Evolutionary conservation across 2,797 vertebrate genomes (phyloP).

Genomic region (Oreortyx pictus): DNA sequence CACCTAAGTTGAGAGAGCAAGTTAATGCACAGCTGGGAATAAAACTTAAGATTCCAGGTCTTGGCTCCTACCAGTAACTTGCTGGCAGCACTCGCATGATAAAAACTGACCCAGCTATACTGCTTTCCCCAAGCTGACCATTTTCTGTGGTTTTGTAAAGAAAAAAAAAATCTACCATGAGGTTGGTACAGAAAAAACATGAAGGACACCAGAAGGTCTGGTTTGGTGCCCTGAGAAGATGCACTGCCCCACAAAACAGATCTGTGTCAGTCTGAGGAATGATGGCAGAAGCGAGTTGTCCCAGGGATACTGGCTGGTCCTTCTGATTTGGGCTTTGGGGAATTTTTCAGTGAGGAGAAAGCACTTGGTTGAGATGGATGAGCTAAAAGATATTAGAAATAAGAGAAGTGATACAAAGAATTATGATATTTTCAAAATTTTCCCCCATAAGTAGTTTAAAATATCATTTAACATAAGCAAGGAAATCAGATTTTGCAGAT

Average conservation of each 20-base stretch:
- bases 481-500: conserved; percentile 28
- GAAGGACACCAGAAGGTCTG: neutral
- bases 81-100: rapidly evolving
- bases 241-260: neutral
- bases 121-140: neutral
- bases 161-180: neutral
- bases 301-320: neutral
- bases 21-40: neutral
- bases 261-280: neutral
- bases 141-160: neutral
- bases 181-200: neutral
- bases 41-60: neutral
- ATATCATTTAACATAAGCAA: neutral
- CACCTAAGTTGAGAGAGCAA: neutral
- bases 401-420: neutral
- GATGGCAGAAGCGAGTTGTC: neutral
- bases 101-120: neutral
- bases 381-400: neutral
- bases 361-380: neutral
- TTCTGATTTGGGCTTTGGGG: neutral
- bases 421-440: neutral
- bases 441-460: neutral
- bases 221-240: neutral
- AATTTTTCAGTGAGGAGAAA: neutral
- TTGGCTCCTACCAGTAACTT: neutral